phyloP scores from a whole-genome alignment of 2,797 vertebrate genomes.

The Crocidura indochinensis region DNA sequence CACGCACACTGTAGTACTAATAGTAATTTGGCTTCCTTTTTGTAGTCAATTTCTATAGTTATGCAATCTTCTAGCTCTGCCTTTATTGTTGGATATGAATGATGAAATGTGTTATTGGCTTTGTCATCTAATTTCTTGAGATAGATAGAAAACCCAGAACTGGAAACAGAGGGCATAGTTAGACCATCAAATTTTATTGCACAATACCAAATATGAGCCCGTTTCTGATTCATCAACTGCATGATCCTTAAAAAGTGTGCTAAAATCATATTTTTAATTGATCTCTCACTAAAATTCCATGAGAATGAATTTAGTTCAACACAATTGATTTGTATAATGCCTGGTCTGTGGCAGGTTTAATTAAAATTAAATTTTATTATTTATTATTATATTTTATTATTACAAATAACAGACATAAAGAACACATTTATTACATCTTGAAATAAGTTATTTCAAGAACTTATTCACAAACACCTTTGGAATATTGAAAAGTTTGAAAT shows the following conservation, averaged over 20 bases:
- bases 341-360: not conserved
- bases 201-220: not conserved
- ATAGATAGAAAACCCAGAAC: not conserved
- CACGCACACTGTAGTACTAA: not conserved
- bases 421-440: not conserved
- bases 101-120: not conserved
- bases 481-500: conserved; percentile 22
- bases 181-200: not conserved
- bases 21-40: not conserved
- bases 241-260: no score
- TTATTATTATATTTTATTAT: conserved; percentile 30
- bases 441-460: conserved; percentile 8
- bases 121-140: not conserved
- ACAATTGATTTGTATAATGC: not conserved
- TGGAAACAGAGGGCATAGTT: not conserved
- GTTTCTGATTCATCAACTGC: no score
- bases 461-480: conserved; percentile 22
- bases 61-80: not conserved
- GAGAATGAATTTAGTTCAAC: not conserved
- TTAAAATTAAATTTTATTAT: conserved; percentile 26
- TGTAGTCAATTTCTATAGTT: not conserved
- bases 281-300: not conserved
- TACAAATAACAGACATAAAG: not conserved
- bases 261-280: no score
- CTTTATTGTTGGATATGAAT: not conserved